Conservation (phyloP, 1,140 invertebrate species). For the Megathymus violae region DNA sequence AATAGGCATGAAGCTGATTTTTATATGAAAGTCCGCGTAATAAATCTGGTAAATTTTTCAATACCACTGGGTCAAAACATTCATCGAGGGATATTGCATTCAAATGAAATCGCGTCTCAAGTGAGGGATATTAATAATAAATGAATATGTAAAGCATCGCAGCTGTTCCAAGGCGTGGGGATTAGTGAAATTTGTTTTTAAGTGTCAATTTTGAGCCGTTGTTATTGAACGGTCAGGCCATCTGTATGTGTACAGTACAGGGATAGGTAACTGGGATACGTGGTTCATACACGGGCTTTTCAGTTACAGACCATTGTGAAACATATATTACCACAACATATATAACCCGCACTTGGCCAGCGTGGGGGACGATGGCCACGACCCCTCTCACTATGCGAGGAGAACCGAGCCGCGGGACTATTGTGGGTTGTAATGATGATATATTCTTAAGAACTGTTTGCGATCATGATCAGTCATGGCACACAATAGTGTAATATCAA, state of each 20-base stretch:
- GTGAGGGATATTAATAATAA: slow-evolving; percentile 52
- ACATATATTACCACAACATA: too few species aligned
- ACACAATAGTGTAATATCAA: too few species aligned
- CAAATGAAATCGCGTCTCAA: slow-evolving; percentile 51
- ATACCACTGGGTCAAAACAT: slow-evolving; percentile 46
- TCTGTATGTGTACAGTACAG: slow-evolving; percentile 13
- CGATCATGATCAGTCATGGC: too few species aligned
- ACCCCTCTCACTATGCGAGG: too few species aligned
- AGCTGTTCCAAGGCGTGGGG: slow-evolving; percentile 43
- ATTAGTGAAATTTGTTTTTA: slow-evolving; percentile 41
- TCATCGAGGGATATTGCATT: slow-evolving; percentile 43
- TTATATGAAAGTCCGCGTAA: neutral
- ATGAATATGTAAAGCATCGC: slow-evolving; percentile 44
- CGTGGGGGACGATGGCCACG: too few species aligned
- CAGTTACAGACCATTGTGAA: too few species aligned
- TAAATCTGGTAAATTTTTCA: slow-evolving; percentile 22
- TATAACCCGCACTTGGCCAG: too few species aligned
- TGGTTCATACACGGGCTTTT: too few species aligned
- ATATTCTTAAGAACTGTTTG: too few species aligned
- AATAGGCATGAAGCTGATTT: slow-evolving; percentile 27
- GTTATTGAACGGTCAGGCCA: slow-evolving; percentile 30
- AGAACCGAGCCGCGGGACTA: too few species aligned
- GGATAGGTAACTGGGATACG: too few species aligned
- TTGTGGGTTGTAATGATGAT: too few species aligned
- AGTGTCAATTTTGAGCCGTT: slow-evolving; percentile 39